A percentile compares a stretch with the other conserved stretches of the same genome.
Conservation (phyloP, 1,140 invertebrate genomes). For the Saxidomus purpurata region DNA sequence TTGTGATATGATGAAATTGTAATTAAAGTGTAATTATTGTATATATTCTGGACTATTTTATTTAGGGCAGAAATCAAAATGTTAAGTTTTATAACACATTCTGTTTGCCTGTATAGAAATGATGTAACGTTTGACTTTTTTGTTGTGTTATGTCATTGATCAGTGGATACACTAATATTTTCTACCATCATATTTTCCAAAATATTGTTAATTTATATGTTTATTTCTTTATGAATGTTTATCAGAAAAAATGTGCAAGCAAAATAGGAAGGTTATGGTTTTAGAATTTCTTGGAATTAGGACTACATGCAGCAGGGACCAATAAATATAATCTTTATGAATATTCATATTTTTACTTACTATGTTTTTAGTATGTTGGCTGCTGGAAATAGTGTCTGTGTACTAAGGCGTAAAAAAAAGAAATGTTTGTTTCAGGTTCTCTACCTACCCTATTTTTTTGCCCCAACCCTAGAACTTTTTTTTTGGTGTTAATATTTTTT, state of each 20-base stretch:
- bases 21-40: slow-evolving; percentile 40
- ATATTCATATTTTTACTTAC: too few species aligned
- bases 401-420: too few species aligned
- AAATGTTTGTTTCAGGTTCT: too few species aligned
- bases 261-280: too few species aligned
- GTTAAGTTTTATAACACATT: slow-evolving; percentile 37
- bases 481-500: too few species aligned
- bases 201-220: background rate
- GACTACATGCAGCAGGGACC: too few species aligned
- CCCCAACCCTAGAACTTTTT: too few species aligned
- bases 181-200: background rate
- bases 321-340: too few species aligned
- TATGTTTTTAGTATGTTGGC: too few species aligned
- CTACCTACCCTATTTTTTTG: too few species aligned
- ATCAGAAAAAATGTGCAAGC: background rate
- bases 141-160: background rate
- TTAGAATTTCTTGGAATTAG: too few species aligned
- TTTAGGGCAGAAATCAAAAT: slow-evolving; percentile 53
- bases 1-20: slow-evolving; percentile 23
- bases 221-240: background rate
- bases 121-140: slow-evolving; percentile 11
- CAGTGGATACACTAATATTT: background rate
- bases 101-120: background rate
- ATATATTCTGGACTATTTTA: slow-evolving; percentile 41
- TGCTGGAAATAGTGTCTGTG: too few species aligned